Base-by-base conservation (phyloP, 2,888 invertebrate genomes). In the Melanophora roralis region DNA sequence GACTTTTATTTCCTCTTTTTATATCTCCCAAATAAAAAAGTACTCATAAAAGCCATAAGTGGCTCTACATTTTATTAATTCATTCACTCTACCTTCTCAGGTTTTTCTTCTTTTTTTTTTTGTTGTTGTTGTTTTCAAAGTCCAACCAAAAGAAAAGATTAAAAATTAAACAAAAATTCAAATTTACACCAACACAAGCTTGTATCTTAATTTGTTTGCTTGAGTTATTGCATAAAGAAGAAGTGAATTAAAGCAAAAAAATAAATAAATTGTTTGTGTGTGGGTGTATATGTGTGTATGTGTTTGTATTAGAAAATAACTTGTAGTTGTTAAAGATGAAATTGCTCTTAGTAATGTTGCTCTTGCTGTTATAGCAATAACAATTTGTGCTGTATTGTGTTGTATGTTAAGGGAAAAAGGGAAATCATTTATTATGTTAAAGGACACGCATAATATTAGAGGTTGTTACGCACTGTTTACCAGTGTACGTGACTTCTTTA, bases 381-480 rank as follows among this genome's bases (percentile, higher is more conserved):
- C 75, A 75, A 68, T 60, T 75, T 75, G 62, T 53, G n/a, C 55
- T 55, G 55, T 55, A 55, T 59, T 68, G 60, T n/a, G 23, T 43
- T 55, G 38, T n/a, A n/a, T n/a, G n/a, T n/a, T n/a, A n/a, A 43
- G 19, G 21, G 32, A 40, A 49, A 34, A 16, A 47, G 14, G 32
- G 51, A 45, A 57, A 55, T 75, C 69, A 67, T 79, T 79, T 75
- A 71, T 79, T 75, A 62, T 79, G 60, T 75, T 71, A 72, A 71
- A 62, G 75, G 71, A 79, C 79, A 79, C 71, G 75, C 75, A 75
- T 79, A 74, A 79, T 79, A 79, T 79, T 79, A 79, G 75, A 79
- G 79, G 79, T 79, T 79, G 79, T 79, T 79, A 79, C 75, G 79
- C 79, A 79, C 79, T 79, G 79, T 75, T 79, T 79, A 55, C 74